Conservation (phyloP, 92 coral and sea anemone genomes). For the Chrysogorgia sp. region DNA sequence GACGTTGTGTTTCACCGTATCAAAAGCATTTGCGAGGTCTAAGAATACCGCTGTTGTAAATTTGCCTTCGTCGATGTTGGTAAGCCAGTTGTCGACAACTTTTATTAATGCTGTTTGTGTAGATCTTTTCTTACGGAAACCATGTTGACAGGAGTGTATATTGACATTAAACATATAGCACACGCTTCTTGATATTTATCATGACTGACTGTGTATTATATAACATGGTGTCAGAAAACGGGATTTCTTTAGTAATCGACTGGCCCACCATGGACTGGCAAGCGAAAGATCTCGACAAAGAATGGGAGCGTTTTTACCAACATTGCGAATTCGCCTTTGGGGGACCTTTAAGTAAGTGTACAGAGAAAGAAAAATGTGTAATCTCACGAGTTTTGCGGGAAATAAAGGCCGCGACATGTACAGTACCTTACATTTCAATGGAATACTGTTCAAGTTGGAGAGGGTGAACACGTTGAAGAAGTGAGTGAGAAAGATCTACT, state of each 20-base stretch:
- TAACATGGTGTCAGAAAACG: slow-evolving; percentile 44
- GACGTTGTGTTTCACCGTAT: no score
- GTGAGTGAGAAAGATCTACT: slow-evolving; percentile 37
- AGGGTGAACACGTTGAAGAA: slow-evolving; percentile 4
- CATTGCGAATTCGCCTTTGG: slow-evolving; percentile 17
- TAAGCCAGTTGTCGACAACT: no score
- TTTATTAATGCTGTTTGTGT: no score
- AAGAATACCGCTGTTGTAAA: no score
- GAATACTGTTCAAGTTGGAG: slow-evolving; percentile 44
- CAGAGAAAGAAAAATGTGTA: slow-evolving; percentile 53
- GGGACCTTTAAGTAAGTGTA: no score
- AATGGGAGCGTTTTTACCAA: slow-evolving; percentile 18
- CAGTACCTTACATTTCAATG: slow-evolving; percentile 37
- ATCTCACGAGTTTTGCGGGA: slow-evolving; percentile 58
- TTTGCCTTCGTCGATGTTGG: no score
- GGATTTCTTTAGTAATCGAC: background rate
- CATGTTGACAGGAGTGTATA: no score
- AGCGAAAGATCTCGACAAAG: slow-evolving; percentile 7
- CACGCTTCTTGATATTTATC: no score
- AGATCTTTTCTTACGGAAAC: no score
- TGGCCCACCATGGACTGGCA: slow-evolving; percentile 10
- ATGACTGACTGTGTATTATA: no score
- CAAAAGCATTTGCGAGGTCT: no score
- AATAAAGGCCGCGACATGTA: slow-evolving; percentile 54
- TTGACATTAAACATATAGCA: no score